These are phyloP conservation scores for Acropora yongei DNA, from an alignment of 64 coral and sea anemone species.

Conservation along the genomic window DNA sequence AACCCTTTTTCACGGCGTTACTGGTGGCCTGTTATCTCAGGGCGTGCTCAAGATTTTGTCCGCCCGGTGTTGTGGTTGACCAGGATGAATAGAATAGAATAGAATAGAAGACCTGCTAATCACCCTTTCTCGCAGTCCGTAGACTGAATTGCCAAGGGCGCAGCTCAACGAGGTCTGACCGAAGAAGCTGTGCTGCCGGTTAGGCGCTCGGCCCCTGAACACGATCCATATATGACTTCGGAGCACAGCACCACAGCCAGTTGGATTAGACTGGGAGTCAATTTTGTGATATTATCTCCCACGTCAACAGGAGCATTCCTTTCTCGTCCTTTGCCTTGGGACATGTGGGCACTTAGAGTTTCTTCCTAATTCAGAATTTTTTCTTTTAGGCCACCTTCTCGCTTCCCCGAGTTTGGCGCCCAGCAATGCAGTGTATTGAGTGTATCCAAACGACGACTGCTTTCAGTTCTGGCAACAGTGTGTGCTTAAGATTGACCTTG, in stretches of 20 bases:
- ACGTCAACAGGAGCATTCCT: conserved; percentile 24
- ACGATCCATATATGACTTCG: too few species aligned
- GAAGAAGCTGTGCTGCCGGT: too few species aligned
- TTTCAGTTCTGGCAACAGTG: conserved; percentile 52
- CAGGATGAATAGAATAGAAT: too few species aligned
- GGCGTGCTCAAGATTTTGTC: conserved; percentile 21
- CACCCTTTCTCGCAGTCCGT: too few species aligned
- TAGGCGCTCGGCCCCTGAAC: too few species aligned
- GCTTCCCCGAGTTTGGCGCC: conserved; percentile 62
- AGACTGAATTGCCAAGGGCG: too few species aligned
- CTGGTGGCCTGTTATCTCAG: conserved; percentile 67
- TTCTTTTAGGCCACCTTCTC: background rate
- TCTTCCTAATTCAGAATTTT: background rate
- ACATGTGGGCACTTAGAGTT: conserved; percentile 41
- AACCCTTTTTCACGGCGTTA: conserved; percentile 31
- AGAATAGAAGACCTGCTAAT: too few species aligned
- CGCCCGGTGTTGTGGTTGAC: background rate
- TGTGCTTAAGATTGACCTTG: conserved; percentile 40
- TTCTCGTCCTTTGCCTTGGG: conserved; percentile 40
- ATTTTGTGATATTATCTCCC: conserved; percentile 41
- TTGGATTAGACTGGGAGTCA: too few species aligned
- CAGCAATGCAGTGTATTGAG: conserved; percentile 11
- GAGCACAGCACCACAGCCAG: too few species aligned
- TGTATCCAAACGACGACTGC: conserved; percentile 74
- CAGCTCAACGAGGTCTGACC: too few species aligned